Base-by-base conservation (phyloP, 2,888 invertebrate genomes). In the Netelia virgata region DNA sequence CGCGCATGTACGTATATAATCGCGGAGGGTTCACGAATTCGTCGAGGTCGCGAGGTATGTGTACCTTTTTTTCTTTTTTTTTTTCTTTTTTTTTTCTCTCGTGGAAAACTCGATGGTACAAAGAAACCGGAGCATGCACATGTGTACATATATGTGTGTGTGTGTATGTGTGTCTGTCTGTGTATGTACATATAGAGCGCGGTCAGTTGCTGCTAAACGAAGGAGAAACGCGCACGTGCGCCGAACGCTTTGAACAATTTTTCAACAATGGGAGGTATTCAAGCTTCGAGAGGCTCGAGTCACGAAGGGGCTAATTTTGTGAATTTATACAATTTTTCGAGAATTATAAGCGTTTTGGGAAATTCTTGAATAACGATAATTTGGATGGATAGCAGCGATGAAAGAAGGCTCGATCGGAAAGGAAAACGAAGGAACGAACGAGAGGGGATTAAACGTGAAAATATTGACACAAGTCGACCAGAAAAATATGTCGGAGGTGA, bases 11-110 rank as follows among this genome's bases (percentile, higher is more conserved):
- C 43, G 28, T 28, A 61, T 23, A 61, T 28, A 55, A 28, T 43
- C 50, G 50, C 41, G 18, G 18, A 53, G 61, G 28, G 68, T 50
- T 59, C 59, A 64, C 76, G 41, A 82, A 70, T 82, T 82, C 50
- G 47, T 76, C 41, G 72, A 76, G 66, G 76, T 72, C 76, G 72
- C 61, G 47, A 41, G 18, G 57, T 14, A 28, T 6, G 14, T 72
- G 50, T 43, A 8, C 14, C 6, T 36, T 47, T 18, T 50, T 61
- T 64, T 72, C 28, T 3, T 23, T 23, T 43, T 59, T 11, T 55
- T 10, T 50, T 14, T 23, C 10, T 14, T 20, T 47, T 6, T 36
- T 36, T 36, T 36, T 36, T 36, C 36, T 36, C 36, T 36, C 14
- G 61, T 23, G 28, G n/a, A 55, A 70, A 70, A 36, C n/a, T 28